Percentiles rank a stretch among this genome's conserved stretches.
phyloP scores from a whole-genome alignment of 1,140 invertebrate species.

The Hestina assimilis region DNA sequence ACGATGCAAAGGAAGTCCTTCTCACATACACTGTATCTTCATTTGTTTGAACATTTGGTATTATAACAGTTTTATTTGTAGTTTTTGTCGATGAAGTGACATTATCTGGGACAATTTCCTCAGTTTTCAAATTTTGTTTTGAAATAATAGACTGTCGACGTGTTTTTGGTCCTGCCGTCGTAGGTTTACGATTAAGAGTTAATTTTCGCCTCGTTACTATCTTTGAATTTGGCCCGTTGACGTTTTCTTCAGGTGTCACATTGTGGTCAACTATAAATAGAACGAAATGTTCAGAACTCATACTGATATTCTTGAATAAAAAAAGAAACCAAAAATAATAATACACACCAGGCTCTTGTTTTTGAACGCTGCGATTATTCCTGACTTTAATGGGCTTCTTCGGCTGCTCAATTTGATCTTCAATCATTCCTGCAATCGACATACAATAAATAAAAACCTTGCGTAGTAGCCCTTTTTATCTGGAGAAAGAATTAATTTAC shows the following conservation, averaged over 20 bases:
- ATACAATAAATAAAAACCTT: no score
- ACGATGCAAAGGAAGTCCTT: constrained; percentile 6
- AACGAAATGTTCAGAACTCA: not conserved
- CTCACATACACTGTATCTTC: not conserved
- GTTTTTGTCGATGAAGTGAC: not conserved
- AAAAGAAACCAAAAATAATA: not conserved
- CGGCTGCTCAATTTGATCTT: no score
- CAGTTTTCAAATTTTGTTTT: no score
- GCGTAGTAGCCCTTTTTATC: no score
- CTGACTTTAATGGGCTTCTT: not conserved
- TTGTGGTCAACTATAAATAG: constrained; percentile 5
- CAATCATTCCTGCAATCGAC: no score
- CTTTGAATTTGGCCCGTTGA: not conserved
- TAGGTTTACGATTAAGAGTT: not conserved
- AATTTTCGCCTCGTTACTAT: not conserved
- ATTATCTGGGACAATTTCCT: not conserved
- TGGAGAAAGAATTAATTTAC: no score
- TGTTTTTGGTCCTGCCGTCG: constrained; percentile 2
- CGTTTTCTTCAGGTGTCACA: not conserved
- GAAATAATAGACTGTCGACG: no score
- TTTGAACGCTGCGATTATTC: not conserved
- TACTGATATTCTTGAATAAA: not conserved
- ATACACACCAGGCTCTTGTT: not conserved
- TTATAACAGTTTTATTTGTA: not conserved
- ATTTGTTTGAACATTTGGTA: not conserved